These are phyloP conservation scores for Eulemur coronatus DNA, from an alignment of 2,797 vertebrate species.

Conservation along the genomic window DNA sequence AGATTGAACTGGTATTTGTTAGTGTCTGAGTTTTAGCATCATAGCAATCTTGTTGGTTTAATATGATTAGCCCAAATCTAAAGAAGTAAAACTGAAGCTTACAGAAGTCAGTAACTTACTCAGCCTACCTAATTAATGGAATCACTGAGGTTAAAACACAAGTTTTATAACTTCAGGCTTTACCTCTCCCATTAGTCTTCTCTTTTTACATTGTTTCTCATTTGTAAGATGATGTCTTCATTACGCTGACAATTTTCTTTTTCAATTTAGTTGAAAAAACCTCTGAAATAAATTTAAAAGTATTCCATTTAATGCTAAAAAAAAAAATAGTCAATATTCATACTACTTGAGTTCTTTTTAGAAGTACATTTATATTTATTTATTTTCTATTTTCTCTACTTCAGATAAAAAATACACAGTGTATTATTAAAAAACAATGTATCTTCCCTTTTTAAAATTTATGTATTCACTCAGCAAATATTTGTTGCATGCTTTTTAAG, in stretches of 20 bases:
- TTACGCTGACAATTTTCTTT: neutral
- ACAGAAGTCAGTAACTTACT: neutral
- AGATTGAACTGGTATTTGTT: neutral
- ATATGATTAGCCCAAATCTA: neutral
- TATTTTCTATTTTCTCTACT: neutral
- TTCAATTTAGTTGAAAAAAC: neutral
- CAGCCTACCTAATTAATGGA: neutral
- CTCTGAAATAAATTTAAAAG: neutral
- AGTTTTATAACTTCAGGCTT: neutral
- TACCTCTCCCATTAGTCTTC: neutral
- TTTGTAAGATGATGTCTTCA: neutral
- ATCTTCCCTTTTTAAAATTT: neutral
- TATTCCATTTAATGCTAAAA: neutral
- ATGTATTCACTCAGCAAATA: neutral
- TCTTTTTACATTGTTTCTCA: neutral
- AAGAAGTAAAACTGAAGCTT: neutral
- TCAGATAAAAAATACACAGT: neutral
- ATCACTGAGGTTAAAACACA: neutral
- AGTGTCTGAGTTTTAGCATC: neutral
- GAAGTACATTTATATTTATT: neutral
- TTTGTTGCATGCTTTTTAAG: neutral
- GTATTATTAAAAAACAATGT: neutral
- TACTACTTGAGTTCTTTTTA: neutral
- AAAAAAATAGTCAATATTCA: neutral
- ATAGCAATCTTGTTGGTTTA: neutral